Evolutionary conservation across 2,888 invertebrate genomes (phyloP).

Genomic region (Nyleta sp.): DNA sequence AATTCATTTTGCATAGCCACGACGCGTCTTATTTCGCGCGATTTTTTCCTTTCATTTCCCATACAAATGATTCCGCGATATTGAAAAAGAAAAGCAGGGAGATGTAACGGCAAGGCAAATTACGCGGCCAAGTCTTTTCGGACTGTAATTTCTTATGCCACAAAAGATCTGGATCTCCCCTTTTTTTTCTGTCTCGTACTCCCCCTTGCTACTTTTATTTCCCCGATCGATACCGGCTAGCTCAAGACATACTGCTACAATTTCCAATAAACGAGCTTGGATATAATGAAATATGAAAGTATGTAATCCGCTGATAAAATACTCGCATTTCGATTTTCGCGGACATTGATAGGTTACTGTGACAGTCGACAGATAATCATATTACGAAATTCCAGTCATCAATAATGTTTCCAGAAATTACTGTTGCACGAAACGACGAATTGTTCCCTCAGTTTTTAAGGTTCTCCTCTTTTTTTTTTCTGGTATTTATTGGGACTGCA

Average conservation of each 20-base stretch:
- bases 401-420: slow-evolving; percentile 39
- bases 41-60: slow-evolving; percentile 16
- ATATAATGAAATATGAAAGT: slow-evolving; percentile 53
- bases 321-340: slow-evolving; percentile 49
- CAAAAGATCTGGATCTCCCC: slow-evolving; percentile 19
- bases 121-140: slow-evolving; percentile 21
- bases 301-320: slow-evolving; percentile 56
- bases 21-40: too few species aligned
- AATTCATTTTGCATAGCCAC: too few species aligned
- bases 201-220: slow-evolving; percentile 20
- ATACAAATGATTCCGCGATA: slow-evolving; percentile 33
- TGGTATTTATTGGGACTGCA: not conserved
- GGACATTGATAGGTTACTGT: slow-evolving; percentile 48
- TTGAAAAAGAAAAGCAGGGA: slow-evolving; percentile 19
- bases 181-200: not conserved
- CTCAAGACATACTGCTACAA: slow-evolving; percentile 35
- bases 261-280: slow-evolving; percentile 44
- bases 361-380: slow-evolving; percentile 55
- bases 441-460: slow-evolving; percentile 6
- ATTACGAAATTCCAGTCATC: slow-evolving; percentile 43
- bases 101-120: slow-evolving; percentile 40
- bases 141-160: slow-evolving; percentile 45
- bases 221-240: slow-evolving; percentile 37
- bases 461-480: slow-evolving; percentile 3
- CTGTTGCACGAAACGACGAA: slow-evolving; percentile 10